phyloP scores from a whole-genome alignment of 53 echinoderm and acorn worm genomes.

The Henricia sp. region DNA sequence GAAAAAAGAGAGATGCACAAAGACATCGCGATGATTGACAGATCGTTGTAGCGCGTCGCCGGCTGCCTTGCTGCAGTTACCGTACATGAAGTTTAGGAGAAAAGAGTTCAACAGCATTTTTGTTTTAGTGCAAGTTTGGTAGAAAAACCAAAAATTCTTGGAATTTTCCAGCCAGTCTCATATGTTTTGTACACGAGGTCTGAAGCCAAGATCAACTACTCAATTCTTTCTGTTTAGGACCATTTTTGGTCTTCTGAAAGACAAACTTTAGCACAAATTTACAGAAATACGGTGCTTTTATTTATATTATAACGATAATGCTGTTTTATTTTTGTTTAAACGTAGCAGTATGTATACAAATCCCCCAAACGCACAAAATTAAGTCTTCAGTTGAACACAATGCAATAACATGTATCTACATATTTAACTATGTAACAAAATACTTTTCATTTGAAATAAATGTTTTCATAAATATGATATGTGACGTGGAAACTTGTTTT shows the following conservation, averaged over 20 bases:
- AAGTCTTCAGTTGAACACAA: background rate
- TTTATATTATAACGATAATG: conserved; percentile 44
- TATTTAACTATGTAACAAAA: conserved; percentile 42
- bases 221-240: no score
- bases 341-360: conserved; percentile 53
- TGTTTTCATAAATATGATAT: no score
- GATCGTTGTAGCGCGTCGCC: conserved; percentile 83
- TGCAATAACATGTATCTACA: conserved; percentile 25
- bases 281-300: conserved; percentile 9
- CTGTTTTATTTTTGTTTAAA: conserved; percentile 16
- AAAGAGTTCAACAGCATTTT: no score
- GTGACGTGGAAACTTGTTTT: no score
- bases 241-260: no score
- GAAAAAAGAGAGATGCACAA: conserved; percentile 37
- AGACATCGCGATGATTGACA: background rate
- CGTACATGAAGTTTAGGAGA: no score
- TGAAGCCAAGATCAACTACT: no score
- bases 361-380: conserved; percentile 35
- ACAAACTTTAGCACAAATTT: background rate
- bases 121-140: no score
- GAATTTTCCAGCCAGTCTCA: no score
- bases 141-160: no score
- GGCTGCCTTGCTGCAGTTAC: conserved; percentile 77
- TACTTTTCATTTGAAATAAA: conserved; percentile 17
- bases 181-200: no score